These are phyloP conservation scores for Leptothorax acervorum DNA, from an alignment of 2,888 invertebrate genomes.

Conservation along the genomic window DNA sequence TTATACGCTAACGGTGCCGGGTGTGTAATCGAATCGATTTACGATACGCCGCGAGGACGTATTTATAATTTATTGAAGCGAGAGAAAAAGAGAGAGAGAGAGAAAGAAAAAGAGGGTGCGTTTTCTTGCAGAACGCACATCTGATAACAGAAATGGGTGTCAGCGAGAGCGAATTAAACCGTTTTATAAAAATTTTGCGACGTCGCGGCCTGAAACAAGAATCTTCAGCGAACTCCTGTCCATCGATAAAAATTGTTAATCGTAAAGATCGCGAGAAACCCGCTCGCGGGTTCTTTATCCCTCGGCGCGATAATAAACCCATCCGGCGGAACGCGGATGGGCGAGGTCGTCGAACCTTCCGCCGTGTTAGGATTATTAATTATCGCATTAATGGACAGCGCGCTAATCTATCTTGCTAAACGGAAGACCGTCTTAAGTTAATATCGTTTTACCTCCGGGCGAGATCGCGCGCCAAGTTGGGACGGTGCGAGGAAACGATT, in stretches of 20 bases:
- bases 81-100: not conserved
- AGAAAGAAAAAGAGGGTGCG: not conserved
- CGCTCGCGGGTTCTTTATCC: not conserved
- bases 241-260: not conserved
- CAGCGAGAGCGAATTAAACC: not conserved
- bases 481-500: slow-evolving; percentile 56
- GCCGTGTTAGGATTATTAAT: slow-evolving; percentile 74
- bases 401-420: slow-evolving; percentile 44
- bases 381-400: slow-evolving; percentile 72
- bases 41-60: slow-evolving; percentile 32
- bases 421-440: slow-evolving; percentile 71
- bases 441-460: slow-evolving; percentile 68
- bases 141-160: not conserved
- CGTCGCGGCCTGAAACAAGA: not conserved
- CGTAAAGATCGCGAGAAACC: too few species aligned
- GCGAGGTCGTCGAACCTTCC: slow-evolving; percentile 45
- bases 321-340: slow-evolving; percentile 6
- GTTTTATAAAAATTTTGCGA: not conserved
- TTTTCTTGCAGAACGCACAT: slow-evolving; percentile 10
- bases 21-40: slow-evolving; percentile 43
- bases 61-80: slow-evolving; percentile 38
- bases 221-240: not conserved
- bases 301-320: slow-evolving; percentile 21
- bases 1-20: slow-evolving; percentile 35
- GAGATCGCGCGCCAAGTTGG: slow-evolving; percentile 46